Base-by-base conservation (phyloP, 2,113 vertebrate genomes). In the Boleophthalmus pectinirostris region DNA sequence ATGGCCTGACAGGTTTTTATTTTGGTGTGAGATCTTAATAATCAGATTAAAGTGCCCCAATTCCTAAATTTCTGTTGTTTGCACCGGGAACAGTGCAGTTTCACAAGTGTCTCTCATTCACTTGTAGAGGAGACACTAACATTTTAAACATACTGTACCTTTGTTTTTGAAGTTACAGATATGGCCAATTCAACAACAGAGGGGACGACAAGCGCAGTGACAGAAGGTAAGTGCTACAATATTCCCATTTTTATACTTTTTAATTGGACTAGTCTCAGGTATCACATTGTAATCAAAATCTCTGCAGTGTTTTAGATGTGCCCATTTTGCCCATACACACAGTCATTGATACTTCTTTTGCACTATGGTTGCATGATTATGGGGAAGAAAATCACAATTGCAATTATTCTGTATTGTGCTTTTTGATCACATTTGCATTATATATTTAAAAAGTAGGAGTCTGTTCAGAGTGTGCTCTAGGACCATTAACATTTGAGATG, bases 21-120 rank as follows among this genome's bases (percentile, higher is more conserved):
- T 86, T 69, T 67, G 53, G 45, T 29, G 29, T 35, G 45, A 20
- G 70, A 23, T 13, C 46, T 46, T 65, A 69, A 70, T 89, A 82
- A 90, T 84, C 84, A 56, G 77, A 80, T 91, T 87, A 89, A 46
- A 25, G 68, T 73, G 77, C 77, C 77, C 15, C 58, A 78, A 79
- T 58, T 66, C 68, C 68, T 33, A 29, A 61, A 73, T 65, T 72
- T 38, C 72, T 58, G 21, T 51, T 49, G 51, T 75, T 38, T 43
- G 29, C 61, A 43, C 51, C 21, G 45, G 46, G 79, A 74, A 74
- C 71, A 67, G 69, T 38, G 77, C 57, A 35, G 77, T 80, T 74
- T 45, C 72, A 80, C 70, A 75, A 80, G 74, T n/a, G 24, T 20
- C 24, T 66, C 53, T 20, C 51, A 60, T 25, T 35, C 56, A 15